Conservation (phyloP, 2,113 vertebrate genomes). For the Manacus vitellinus region DNA sequence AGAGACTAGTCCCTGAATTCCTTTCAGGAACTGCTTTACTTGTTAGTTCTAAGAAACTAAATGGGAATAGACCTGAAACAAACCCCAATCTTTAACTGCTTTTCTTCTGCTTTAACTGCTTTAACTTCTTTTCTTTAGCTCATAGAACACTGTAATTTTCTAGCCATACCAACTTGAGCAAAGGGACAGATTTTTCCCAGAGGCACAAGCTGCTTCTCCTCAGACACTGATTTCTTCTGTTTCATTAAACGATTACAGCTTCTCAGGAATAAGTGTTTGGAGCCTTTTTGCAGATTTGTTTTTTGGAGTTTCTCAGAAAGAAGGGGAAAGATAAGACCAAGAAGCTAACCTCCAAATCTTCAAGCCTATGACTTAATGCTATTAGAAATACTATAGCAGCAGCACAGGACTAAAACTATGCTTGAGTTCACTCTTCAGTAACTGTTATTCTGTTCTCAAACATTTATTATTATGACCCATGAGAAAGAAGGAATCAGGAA, state of each 20-base stretch:
- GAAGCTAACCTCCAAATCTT: not conserved
- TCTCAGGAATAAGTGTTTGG: not conserved
- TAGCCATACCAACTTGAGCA: not conserved
- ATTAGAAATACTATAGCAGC: not conserved
- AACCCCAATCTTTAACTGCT: not conserved
- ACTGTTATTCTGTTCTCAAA: not conserved
- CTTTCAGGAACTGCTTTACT: not conserved
- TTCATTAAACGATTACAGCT: not conserved
- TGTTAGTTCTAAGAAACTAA: not conserved
- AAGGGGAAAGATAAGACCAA: not conserved
- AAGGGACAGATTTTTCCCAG: not conserved
- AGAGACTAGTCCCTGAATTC: not conserved
- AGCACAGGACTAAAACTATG: not conserved
- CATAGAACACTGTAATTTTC: not conserved
- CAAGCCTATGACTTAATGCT: not conserved
- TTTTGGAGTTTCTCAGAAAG: not conserved
- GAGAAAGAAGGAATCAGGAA: not conserved
- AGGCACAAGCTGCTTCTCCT: not conserved
- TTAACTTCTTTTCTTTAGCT: not conserved
- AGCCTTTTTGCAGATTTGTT: not conserved
- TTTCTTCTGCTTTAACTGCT: not conserved
- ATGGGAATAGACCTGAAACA: not conserved
- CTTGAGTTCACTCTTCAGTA: not conserved
- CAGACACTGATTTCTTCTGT: not conserved
- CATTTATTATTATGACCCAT: not conserved